Percentiles rank a stretch among this genome's conserved stretches.
These are phyloP conservation scores for Microchirus variegatus DNA, from an alignment of 2,797 vertebrate species.

Conservation along the genomic window DNA sequence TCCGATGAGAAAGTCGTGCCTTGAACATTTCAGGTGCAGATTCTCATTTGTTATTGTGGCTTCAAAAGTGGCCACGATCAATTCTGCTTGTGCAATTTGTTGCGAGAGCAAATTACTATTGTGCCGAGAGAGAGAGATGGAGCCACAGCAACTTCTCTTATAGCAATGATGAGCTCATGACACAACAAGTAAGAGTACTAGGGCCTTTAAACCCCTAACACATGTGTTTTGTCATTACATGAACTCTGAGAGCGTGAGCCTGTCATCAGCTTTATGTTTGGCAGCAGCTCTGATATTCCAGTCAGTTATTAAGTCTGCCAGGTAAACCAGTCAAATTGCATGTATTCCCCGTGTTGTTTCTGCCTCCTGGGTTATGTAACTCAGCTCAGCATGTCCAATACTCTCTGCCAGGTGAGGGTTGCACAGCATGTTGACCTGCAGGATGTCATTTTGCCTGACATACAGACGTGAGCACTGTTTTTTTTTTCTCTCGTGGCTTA, in stretches of 20 bases:
- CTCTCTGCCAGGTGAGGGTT: neutral
- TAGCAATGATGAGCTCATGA: conserved; percentile 1
- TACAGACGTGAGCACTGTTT: conserved; percentile 4
- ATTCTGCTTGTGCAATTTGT: conserved; percentile 35
- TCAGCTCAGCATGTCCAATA: neutral
- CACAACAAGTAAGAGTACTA: conserved; percentile 15
- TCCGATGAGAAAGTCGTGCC: conserved; percentile 27
- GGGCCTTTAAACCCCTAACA: neutral
- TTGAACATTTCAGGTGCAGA: conserved; percentile 42
- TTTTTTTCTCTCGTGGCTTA: conserved; percentile 27
- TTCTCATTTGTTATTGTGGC: conserved; percentile 60
- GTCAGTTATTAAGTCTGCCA: conserved; percentile 18
- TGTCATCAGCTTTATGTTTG: conserved; percentile 18
- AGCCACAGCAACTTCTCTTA: conserved; percentile 33
- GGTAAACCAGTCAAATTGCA: conserved; percentile 27
- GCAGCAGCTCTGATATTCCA: conserved; percentile 17
- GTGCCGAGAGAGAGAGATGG: conserved; percentile 8
- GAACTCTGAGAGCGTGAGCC: neutral
- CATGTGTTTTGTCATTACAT: no score
- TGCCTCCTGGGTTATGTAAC: neutral
- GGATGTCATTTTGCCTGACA: conserved; percentile 2
- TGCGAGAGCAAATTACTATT: conserved; percentile 59
- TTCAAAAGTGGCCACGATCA: conserved; percentile 22
- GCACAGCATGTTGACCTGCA: conserved; percentile 3
- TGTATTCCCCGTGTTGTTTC: conserved; percentile 3